phyloP scores from a whole-genome alignment of 2,113 vertebrate species.

The Verasper variegatus region DNA sequence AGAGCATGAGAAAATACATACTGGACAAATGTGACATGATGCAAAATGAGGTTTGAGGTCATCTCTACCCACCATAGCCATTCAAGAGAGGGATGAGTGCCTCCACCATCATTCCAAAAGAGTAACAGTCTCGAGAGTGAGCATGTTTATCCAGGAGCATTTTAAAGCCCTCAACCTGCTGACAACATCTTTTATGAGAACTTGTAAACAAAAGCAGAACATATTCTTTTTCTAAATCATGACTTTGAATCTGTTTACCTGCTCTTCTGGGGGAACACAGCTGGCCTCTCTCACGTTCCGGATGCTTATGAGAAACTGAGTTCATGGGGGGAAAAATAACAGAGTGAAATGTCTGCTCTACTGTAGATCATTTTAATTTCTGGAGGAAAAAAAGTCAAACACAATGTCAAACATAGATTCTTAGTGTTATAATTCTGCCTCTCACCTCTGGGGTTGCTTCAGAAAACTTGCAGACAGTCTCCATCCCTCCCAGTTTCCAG shows the following conservation, averaged over 20 bases:
- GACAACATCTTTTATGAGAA: slow-evolving; percentile 34
- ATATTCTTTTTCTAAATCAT: not conserved
- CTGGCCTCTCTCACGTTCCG: slow-evolving; percentile 85
- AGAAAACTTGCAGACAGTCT: slow-evolving; percentile 91
- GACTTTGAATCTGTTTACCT: slow-evolving; percentile 74
- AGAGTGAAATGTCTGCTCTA: not conserved
- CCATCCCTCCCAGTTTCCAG: slow-evolving; percentile 98
- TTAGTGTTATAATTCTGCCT: slow-evolving; percentile 4
- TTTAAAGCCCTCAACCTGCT: slow-evolving; percentile 88
- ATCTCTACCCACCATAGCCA: slow-evolving; percentile 86
- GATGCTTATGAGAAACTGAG: slow-evolving; percentile 89
- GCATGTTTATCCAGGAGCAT: slow-evolving; percentile 86
- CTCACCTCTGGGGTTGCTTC: slow-evolving; percentile 92
- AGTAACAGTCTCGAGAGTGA: slow-evolving; percentile 91
- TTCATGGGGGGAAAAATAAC: slow-evolving; percentile 16
- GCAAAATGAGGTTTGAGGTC: not conserved
- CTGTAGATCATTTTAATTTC: not conserved
- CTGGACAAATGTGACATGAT: not conserved
- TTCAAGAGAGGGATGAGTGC: slow-evolving; percentile 84
- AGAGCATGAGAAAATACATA: not conserved
- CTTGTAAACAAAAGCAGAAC: not conserved
- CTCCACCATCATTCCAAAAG: slow-evolving; percentile 90
- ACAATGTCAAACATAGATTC: not conserved
- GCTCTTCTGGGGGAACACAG: slow-evolving; percentile 90
- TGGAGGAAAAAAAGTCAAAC: too few species aligned